Evolutionary conservation across 2,797 vertebrate species (phyloP).

Genomic region (Oreortyx pictus): DNA sequence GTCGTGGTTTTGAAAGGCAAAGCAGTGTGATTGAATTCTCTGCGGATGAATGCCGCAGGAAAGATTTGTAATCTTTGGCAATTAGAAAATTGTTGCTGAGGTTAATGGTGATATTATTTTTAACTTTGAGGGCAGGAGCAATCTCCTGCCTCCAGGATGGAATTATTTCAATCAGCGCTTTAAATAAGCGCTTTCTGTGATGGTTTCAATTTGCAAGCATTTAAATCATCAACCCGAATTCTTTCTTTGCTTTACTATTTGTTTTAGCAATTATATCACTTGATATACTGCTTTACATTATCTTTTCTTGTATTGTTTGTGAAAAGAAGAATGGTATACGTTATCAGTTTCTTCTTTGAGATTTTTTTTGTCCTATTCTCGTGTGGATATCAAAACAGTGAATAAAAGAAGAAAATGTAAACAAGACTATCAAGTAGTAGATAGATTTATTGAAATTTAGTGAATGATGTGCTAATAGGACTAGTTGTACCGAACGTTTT

Average conservation of each 20-base stretch:
- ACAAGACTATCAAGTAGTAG: not conserved
- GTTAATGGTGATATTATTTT: slow-evolving; percentile 66
- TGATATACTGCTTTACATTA: rapidly evolving
- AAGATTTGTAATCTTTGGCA: slow-evolving; percentile 30
- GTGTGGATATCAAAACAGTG: not conserved
- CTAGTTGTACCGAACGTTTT: not conserved
- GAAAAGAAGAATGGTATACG: not conserved
- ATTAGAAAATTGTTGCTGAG: slow-evolving; percentile 57
- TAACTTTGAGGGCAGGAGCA: slow-evolving; percentile 60
- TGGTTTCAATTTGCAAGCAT: slow-evolving; percentile 14
- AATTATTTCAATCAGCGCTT: slow-evolving; percentile 51
- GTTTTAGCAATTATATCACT: not conserved
- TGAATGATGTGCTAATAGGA: not conserved
- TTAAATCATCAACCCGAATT: slow-evolving; percentile 7
- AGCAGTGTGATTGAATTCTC: not conserved
- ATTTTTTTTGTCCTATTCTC: rapidly evolving
- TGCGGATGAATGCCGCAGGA: not conserved
- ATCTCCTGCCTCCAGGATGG: slow-evolving; percentile 23
- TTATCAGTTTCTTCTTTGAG: not conserved
- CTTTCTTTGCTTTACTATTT: not conserved
- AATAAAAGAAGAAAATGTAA: not conserved
- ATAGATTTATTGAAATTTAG: not conserved
- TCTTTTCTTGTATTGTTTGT: not conserved
- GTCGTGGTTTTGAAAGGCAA: not conserved
- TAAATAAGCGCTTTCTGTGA: slow-evolving; percentile 34